Evolutionary conservation across 2,888 invertebrate genomes (phyloP).

Genomic region (Metopia argyrocephala): DNA sequence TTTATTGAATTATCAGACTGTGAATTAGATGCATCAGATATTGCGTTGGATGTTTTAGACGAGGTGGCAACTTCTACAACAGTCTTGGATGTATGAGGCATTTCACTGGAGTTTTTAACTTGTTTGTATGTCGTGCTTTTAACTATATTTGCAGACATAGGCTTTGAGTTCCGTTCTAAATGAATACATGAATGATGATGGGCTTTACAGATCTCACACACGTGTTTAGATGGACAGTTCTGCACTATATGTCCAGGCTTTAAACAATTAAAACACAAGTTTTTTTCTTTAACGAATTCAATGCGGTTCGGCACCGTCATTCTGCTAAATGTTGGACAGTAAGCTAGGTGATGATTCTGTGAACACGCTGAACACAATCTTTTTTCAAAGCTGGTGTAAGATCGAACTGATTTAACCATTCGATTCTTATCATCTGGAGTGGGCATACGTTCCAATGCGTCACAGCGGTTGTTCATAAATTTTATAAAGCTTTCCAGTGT

Average conservation of each 20-base stretch:
- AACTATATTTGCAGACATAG: neutral
- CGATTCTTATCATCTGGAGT: neutral
- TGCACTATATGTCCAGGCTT: slow-evolving; percentile 37
- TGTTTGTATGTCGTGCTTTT: neutral
- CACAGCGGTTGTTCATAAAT: slow-evolving; percentile 37
- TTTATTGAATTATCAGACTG: slow-evolving; percentile 8
- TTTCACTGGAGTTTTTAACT: neutral
- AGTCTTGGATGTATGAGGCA: neutral
- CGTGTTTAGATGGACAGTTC: slow-evolving; percentile 29
- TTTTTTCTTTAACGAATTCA: slow-evolving; percentile 16
- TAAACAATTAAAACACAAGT: slow-evolving; percentile 34
- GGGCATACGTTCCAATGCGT: slow-evolving; percentile 29
- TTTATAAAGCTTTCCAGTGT: slow-evolving; percentile 23
- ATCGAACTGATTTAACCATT: slow-evolving; percentile 6
- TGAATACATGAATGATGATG: slow-evolving; percentile 26
- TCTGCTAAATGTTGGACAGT: slow-evolving; percentile 23
- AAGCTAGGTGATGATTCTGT: slow-evolving; percentile 14
- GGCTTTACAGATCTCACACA: slow-evolving; percentile 38
- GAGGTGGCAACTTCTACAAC: neutral
- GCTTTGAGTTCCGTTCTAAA: neutral
- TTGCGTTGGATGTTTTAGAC: neutral
- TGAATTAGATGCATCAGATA: neutral
- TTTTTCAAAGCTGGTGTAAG: slow-evolving; percentile 20
- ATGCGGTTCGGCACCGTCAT: slow-evolving; percentile 4
- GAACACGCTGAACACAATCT: slow-evolving; percentile 5